Evolutionary conservation across 2,797 vertebrate species (phyloP), one percentile per base, ranked within the genome.

Genomic region (Taeniopygia guttata): DNA sequence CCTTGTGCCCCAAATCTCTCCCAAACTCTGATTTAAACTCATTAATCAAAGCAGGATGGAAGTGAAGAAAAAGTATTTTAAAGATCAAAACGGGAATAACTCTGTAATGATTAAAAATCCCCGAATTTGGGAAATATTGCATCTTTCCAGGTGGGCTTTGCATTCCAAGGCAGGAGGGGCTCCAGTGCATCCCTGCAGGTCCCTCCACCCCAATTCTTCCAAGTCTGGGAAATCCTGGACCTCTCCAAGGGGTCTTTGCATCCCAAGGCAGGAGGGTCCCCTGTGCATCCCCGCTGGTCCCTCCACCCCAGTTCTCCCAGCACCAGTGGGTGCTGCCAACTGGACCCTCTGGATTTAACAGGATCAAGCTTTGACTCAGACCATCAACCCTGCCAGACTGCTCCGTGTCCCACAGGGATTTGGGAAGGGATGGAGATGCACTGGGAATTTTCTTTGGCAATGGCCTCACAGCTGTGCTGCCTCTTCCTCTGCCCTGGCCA

Each of bases 91-190:
- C 0, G 0, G 17, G 51, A 75, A 9, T 45, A 48, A 51, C 32
- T 18, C 4, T 2, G 4, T 1, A n/a, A 56, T 3, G 2, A 26
- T 5, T 11, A 27, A 68, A 22, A 85, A 79, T 7, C 10, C 21
- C 27, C 17, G 14, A 4, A 18, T 9, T 5, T 19, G 45, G n/a
- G 59, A 21, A 45, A 13, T 10, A 5, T 0, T 4, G 18, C 26
- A 32, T 8, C 22, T 22, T 27, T 38, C n/a, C 1, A 13, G 25
- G 16, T 1, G 12, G 10, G 10, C 15, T 54, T 11, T 22, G 52
- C 19, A 19, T 4, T 3, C 5, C 59, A 30, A 64, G 13, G 69
- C 14, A 14, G 30, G 30, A 64, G 10, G 4, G 11, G 1, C 3
- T 7, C 3, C 42, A 42, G 59, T 4, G 12, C 22, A n/a, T 7